Conservation (phyloP, 2,113 vertebrate species). For the Microcebus griseorufus region DNA sequence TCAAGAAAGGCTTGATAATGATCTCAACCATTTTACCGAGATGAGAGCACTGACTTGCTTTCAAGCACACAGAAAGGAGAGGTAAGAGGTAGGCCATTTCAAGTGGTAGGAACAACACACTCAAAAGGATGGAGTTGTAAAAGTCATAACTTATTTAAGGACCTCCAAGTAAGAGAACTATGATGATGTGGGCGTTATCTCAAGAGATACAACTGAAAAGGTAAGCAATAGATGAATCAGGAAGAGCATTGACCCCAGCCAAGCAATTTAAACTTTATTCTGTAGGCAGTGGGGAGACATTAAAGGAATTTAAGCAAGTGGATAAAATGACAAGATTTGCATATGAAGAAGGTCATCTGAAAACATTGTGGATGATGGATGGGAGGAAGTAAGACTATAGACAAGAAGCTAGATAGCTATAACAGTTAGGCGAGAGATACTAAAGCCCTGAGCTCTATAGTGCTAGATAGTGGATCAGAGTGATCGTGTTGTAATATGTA, state of each 20-base stretch:
- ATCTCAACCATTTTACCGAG: neutral
- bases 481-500: neutral
- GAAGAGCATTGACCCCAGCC: neutral
- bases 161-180: neutral
- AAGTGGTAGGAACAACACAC: neutral
- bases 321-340: conserved; percentile 48
- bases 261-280: conserved; percentile 45
- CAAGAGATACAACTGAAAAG: neutral
- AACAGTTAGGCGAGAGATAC: neutral
- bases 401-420: neutral
- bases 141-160: neutral
- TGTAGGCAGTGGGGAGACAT: neutral
- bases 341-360: conserved; percentile 55
- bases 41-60: neutral
- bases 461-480: neutral
- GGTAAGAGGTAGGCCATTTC: neutral
- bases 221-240: neutral
- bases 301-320: conserved; percentile 43
- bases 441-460: neutral
- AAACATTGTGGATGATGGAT: neutral
- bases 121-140: neutral
- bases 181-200: neutral
- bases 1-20: neutral
- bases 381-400: neutral
- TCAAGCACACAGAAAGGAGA: neutral